Evolutionary conservation across 92 coral and sea anemone species (phyloP), one percentile per base, ranked within the genome.

Genomic region (Heteractis magnifica): DNA sequence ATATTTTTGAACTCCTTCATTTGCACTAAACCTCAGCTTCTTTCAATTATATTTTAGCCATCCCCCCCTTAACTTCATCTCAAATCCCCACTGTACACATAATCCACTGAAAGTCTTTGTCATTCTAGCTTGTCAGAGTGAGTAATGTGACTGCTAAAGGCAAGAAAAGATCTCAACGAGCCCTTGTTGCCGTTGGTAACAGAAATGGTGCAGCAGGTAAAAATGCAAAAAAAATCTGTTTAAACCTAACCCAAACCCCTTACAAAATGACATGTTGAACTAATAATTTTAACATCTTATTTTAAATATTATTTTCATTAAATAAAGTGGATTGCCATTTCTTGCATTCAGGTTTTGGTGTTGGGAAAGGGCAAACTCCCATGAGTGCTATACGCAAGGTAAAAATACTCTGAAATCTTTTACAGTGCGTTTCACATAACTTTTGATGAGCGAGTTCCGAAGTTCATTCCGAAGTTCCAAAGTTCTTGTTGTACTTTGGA

Each of bases 331-430:
- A 19, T 19, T 19, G 6, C 52, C 14, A 21, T 7, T 21, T 26
- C 14, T 53, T 77, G 34, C 16, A 10, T 50, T 76, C 7, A 93
- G 99, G 99, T 26, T 97, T 97, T 92, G 99, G 98, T 23, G 93
- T 97, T 79, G 99, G 99, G 5, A 97, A 89, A 85, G 99, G 97
- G 23, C 92, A 90, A 59, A 89, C 92, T 50, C 92, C 93, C 4
- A 74, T 97, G 56, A 97, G 98, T 88, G 98, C 99, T 41, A 87
- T 97, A n/a, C 89, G 90, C 78, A 91, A 97, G 98, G 99, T 97
- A 79, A 62, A 18, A n/a, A 18, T 15, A 8, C 70, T 62, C 6
- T 62, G 10, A 18, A 62, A 18, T 4, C 19, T 16, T 60, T 1
- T 26, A 26, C n/a, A n/a, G 18, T 59, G 0, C 18, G 20, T n/a